These are phyloP conservation scores for Verasper variegatus DNA, from an alignment of 2,113 vertebrate species.

Conservation along the genomic window DNA sequence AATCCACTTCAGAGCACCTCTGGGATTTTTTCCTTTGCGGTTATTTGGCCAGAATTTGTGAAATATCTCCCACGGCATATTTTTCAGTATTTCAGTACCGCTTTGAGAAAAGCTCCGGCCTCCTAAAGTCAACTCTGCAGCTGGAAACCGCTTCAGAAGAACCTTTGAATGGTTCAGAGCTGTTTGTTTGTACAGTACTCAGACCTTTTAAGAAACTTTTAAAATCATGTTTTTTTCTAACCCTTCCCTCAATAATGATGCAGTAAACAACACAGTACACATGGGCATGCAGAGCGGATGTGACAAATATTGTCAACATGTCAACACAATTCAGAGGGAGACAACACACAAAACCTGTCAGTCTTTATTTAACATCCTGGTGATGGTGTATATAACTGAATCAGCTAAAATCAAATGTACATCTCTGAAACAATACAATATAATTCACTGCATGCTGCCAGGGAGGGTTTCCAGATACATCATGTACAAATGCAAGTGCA, in stretches of 20 bases:
- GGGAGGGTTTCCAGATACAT: not conserved
- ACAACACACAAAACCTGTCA: not conserved
- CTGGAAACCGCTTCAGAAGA: not conserved
- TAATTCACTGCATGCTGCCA: not conserved
- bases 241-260: not conserved
- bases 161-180: not conserved
- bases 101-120: constrained; percentile 16
- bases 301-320: not conserved
- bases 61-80: constrained; percentile 35
- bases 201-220: not conserved
- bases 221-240: not conserved
- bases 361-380: not conserved
- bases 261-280: not conserved
- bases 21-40: constrained; percentile 2
- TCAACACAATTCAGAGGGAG: not conserved
- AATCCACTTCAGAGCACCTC: not conserved
- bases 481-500: not conserved
- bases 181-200: not conserved
- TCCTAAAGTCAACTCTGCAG: not conserved
- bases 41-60: constrained; percentile 23
- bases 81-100: constrained; percentile 26
- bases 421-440: not conserved
- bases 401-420: not conserved
- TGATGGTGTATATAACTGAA: too few species aligned
- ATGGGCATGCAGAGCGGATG: too few species aligned